Base-by-base conservation (phyloP, 2,797 vertebrate genomes). In the Onychomys torridus region DNA sequence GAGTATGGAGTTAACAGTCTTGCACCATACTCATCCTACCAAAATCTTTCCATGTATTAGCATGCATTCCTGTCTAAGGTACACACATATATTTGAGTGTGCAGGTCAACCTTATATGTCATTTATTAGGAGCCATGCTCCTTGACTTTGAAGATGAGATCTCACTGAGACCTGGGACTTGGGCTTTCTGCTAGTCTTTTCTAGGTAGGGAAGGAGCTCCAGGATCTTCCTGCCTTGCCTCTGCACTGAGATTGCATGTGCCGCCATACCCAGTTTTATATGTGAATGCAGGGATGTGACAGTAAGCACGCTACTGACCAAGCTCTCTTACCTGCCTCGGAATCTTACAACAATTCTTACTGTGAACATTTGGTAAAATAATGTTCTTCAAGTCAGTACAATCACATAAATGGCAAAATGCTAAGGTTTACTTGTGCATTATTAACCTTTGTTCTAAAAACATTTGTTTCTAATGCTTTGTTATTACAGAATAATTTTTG, bases 401-500 rank as follows among this genome's bases (percentile, higher is more conserved):
- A 71, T 91, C 37, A 63, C 57, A 19, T 77, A 82, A 86, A 77
- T 89, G 75, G 9, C 59, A 88, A 55, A 19, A 27, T 81, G n/a
- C 6, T 46, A 76, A 63, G 76, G 61, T 9, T 73, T 52, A 79
- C 91, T 77, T 25, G 34, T 95, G 55, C 82, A 63, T 95, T 94
- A 85, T 77, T 96, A 82, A 63, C 89, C 21, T 40, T 89, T 81
- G 89, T 29, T 94, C 25, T 32, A 90, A 61, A n/a, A 6, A 76
- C 6, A 57, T 76, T 93, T 93, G 12, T 89, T 96, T 87, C 25
- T 82, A 23, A 78, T 87, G 40, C 81, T 96, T 92, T 88, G 10
- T 25, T 93, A 37, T 78, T 76, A 63, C 6, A 90, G 61, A 77
- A 40, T 93, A 89, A 81, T 23, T 91, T 95, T 86, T 84, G 77